Conservation (phyloP, 2,797 vertebrate genomes). For the Leptoclinus maculatus region DNA sequence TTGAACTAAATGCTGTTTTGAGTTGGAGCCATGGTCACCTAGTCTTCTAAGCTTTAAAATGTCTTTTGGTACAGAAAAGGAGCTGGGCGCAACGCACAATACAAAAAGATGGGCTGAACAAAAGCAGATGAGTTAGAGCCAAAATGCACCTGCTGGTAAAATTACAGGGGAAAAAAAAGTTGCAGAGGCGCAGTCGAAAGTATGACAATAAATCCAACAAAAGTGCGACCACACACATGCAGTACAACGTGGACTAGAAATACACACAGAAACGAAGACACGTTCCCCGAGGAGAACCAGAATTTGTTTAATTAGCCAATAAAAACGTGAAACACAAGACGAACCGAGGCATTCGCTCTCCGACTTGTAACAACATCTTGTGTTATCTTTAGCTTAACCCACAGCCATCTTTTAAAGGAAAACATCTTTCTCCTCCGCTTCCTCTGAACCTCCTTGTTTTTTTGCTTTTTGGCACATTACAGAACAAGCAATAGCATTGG, state of each 20-base stretch:
- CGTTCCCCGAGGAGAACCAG: constrained; percentile 13
- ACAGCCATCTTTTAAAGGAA: constrained; percentile 63
- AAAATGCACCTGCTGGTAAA: constrained; percentile 14
- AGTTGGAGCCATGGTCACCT: constrained; percentile 31
- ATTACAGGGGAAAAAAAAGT: background rate
- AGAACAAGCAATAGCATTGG: constrained; percentile 59
- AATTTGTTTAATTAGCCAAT: constrained; percentile 42
- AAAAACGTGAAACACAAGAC: constrained; percentile 45
- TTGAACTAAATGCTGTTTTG: constrained; percentile 34
- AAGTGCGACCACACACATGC: constrained; percentile 15
- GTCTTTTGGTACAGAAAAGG: constrained; percentile 18
- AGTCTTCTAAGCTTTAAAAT: constrained; percentile 45
- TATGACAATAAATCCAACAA: constrained; percentile 18
- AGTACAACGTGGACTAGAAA: constrained; percentile 5
- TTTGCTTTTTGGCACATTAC: constrained; percentile 63
- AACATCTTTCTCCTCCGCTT: constrained; percentile 46
- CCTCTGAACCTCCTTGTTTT: constrained; percentile 44
- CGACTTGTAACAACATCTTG: constrained; percentile 33
- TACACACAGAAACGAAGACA: constrained; percentile 13
- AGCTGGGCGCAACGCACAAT: background rate
- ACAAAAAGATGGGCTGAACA: constrained; percentile 26
- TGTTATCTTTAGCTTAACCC: constrained; percentile 58
- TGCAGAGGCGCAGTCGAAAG: constrained; percentile 16
- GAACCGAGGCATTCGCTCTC: constrained; percentile 40
- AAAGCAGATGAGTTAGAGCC: constrained; percentile 35